Evolutionary conservation across 1,140 invertebrate species (phyloP), one percentile per base, ranked within the genome.

Genomic region (Meloidogyne exigua): DNA sequence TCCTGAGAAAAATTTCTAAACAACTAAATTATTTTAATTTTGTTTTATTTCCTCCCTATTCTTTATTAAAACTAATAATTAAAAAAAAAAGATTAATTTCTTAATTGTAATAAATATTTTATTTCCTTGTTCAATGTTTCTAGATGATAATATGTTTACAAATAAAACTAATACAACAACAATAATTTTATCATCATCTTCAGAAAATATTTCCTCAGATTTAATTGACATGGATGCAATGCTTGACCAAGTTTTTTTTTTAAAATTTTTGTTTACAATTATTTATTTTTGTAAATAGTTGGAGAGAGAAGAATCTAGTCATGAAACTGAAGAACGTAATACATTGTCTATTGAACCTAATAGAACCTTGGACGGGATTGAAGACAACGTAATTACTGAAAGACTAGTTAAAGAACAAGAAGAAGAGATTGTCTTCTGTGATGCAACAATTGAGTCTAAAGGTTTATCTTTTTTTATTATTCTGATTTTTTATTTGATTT

Each of bases 201-300:
- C 12, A 13, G 13, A 18, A n/a, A 57, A 57, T 57, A n/a, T 57
- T 57, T 0, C 49, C 9, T 57, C 49, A 57, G 13, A 57, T 57
- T 57, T 57, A 57, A 57, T 57, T n/a, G 49, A 57, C n/a, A 57
- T 57, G 49, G 49, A 57, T 57, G 49, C 18, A 57, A 57, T 57
- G 49, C n/a, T 57, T 9, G 49, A 57, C n/a, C 49, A 57, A 12
- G 49, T 57, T 57, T 57, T 57, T 5, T 57, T 44, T 44, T 57
- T 57, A 57, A n/a, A 57, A 7, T n/a, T 57, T 21, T 57, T 44
- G 1, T 15, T 44, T 44, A 2, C 12, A 7, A 21, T 57, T 57
- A n/a, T 57, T 57, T 7, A 18, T 49, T 49, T 49, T 49, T 57
- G 2, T 32, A 21, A 21, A 57, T 57, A 57, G 49, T 57, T 57